These are phyloP conservation scores for Lytechinus pictus DNA, from an alignment of 35 echinoderm and acorn worm species.

Conservation along the genomic window DNA sequence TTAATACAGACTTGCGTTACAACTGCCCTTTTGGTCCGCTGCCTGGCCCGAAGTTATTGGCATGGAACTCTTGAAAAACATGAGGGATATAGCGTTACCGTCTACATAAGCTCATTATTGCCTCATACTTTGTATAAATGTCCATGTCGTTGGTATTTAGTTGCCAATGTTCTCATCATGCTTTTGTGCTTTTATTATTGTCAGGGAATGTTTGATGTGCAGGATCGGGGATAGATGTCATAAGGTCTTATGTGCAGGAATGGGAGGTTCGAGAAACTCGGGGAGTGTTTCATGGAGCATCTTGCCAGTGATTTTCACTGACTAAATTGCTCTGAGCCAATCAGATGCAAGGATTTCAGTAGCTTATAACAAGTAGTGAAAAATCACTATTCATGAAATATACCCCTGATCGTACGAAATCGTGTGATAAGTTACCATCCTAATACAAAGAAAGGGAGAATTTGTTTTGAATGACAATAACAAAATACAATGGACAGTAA, in stretches of 20 bases:
- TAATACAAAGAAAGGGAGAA: too few relatives aligned
- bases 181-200: background rate
- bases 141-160: background rate
- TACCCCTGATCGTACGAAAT: too few relatives aligned
- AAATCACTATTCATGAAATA: too few relatives aligned
- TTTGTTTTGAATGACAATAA: too few relatives aligned
- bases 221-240: background rate
- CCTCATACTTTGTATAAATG: background rate
- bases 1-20: background rate
- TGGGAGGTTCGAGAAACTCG: background rate
- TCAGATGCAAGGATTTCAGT: too few relatives aligned
- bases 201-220: background rate
- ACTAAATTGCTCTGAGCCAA: too few relatives aligned
- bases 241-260: background rate
- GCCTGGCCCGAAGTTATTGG: background rate
- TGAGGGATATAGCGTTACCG: background rate
- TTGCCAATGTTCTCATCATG: background rate
- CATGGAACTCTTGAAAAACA: background rate
- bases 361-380: too few relatives aligned
- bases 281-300: too few relatives aligned
- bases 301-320: too few relatives aligned
- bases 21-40: background rate
- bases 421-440: background rate
- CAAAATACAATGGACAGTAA: too few relatives aligned
- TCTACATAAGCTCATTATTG: background rate